Percentiles rank a stretch among this genome's conserved stretches.
Conservation (phyloP, 2,797 vertebrate genomes). For the Callimico goeldii region DNA sequence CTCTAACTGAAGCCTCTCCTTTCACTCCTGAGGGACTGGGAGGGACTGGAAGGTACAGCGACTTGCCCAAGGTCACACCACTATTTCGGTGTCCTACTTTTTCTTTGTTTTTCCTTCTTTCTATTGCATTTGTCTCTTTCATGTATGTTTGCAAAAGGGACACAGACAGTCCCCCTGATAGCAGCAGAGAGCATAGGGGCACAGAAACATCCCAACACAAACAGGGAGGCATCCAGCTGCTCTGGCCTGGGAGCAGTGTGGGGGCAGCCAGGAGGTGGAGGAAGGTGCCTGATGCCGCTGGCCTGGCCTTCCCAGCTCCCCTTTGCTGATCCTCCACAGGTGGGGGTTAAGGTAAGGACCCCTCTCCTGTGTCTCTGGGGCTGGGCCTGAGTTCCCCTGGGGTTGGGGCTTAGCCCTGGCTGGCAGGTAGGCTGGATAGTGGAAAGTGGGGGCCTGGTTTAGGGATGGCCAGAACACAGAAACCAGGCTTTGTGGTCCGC, state of each 20-base stretch:
- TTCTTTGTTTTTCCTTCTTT: background rate
- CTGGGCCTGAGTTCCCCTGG: background rate
- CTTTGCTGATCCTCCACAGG: background rate
- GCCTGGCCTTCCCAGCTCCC: background rate
- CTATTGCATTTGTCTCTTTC: background rate
- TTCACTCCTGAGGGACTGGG: background rate
- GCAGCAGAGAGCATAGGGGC: background rate
- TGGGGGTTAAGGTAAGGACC: background rate
- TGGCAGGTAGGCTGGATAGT: background rate
- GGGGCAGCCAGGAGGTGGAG: background rate
- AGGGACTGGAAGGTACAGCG: background rate
- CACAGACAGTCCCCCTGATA: background rate
- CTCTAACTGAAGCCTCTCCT: background rate
- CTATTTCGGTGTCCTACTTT: background rate
- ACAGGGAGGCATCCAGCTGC: background rate
- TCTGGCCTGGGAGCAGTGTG: background rate
- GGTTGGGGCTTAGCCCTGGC: background rate
- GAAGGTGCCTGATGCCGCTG: too few species aligned
- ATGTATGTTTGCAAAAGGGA: background rate
- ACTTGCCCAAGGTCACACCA: conserved; percentile 55
- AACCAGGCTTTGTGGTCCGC: background rate
- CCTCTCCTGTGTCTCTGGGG: background rate
- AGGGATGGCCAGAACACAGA: background rate
- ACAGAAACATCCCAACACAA: background rate
- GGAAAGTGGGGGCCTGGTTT: background rate